Evolutionary conservation across 2,888 invertebrate genomes (phyloP).

Genomic region (Petrophora chlorosata): DNA sequence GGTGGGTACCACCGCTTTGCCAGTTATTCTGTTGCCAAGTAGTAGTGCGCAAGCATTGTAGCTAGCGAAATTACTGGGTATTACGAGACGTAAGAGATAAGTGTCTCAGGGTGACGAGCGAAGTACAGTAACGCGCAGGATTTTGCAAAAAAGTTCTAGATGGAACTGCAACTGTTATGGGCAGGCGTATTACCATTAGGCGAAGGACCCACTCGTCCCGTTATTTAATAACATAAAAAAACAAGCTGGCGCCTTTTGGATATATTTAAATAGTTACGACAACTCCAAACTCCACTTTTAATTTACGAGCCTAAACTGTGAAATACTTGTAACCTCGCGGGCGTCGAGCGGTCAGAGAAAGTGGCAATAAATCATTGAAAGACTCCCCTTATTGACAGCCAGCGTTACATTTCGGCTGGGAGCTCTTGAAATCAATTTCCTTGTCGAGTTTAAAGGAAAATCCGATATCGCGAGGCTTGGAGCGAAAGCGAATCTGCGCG

Average conservation of each 20-base stretch:
- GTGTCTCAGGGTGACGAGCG: too few relatives aligned
- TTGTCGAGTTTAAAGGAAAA: constrained; percentile 61
- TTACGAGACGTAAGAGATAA: too few relatives aligned
- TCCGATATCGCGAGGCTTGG: constrained; percentile 54
- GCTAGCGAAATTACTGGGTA: too few relatives aligned
- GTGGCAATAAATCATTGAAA: constrained; percentile 58
- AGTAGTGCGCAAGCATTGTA: too few relatives aligned
- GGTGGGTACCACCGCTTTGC: too few relatives aligned
- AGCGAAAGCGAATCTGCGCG: constrained; percentile 37
- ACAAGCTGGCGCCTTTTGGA: neutral
- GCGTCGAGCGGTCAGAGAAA: constrained; percentile 44
- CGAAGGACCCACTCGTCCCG: too few relatives aligned
- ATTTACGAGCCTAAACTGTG: constrained; percentile 33
- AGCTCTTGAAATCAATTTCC: constrained; percentile 76
- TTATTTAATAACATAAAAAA: neutral
- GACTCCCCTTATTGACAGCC: constrained; percentile 58
- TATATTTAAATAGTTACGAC: constrained; percentile 7
- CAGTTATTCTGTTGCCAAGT: too few relatives aligned
- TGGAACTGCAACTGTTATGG: too few relatives aligned
- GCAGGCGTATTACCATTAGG: too few relatives aligned
- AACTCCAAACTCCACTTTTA: constrained; percentile 11
- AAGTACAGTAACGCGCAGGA: too few relatives aligned
- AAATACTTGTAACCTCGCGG: constrained; percentile 46
- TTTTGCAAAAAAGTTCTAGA: too few relatives aligned
- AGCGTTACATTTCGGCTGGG: constrained; percentile 55